Conservation (phyloP, 2,888 invertebrate species). For the Rhodophaea formosa region DNA sequence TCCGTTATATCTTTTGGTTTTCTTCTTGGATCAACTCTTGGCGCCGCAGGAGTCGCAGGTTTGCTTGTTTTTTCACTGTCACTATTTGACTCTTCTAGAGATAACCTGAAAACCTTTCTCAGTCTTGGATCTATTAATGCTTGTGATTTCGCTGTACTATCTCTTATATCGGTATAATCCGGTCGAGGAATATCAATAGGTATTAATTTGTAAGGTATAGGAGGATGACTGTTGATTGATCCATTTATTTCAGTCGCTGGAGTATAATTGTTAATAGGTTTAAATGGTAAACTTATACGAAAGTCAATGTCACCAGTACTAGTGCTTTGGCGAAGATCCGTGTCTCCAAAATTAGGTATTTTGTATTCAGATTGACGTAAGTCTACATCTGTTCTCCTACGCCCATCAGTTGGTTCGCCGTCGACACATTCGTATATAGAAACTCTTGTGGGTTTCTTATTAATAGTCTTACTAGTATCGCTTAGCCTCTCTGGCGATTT, state of each 20-base stretch:
- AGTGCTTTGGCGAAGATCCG: conserved; percentile 81
- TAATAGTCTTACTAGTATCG: conserved; percentile 42
- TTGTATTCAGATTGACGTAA: conserved; percentile 77
- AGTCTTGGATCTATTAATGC: conserved; percentile 88
- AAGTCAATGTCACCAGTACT: conserved; percentile 86
- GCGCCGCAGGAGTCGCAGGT: conserved; percentile 53
- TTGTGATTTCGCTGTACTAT: conserved; percentile 86
- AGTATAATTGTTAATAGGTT: conserved; percentile 89
- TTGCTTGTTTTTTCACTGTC: conserved; percentile 77
- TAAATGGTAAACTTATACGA: conserved; percentile 87
- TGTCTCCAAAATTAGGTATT: conserved; percentile 82
- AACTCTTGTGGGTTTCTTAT: conserved; percentile 62
- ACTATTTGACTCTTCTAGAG: conserved; percentile 83
- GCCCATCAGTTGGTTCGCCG: conserved; percentile 74
- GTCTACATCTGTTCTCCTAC: conserved; percentile 75
- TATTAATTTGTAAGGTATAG: conserved; percentile 84
- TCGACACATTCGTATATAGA: conserved; percentile 83
- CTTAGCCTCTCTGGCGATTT: conserved; percentile 61
- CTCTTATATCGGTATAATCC: conserved; percentile 87
- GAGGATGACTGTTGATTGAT: conserved; percentile 88
- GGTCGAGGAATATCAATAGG: conserved; percentile 85
- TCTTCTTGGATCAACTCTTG: conserved; percentile 71
- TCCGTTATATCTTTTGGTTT: conserved; percentile 66
- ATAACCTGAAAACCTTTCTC: conserved; percentile 86
- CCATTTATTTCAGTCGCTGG: conserved; percentile 94